Base-by-base conservation (phyloP, 1,140 invertebrate species). In the Drosophila bipectinata region DNA sequence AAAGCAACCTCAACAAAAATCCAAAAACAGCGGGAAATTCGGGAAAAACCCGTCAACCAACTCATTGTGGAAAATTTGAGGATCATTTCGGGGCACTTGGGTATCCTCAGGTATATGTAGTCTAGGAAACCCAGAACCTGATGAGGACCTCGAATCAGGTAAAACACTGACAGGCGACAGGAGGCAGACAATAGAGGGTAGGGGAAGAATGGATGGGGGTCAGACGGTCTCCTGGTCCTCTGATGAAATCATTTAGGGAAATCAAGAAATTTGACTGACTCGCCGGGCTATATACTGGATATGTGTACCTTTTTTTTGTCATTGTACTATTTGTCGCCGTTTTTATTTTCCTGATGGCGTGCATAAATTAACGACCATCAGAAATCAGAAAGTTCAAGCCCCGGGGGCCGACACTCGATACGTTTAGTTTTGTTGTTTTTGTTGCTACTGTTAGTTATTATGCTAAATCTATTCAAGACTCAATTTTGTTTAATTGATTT, bases 41-140 rank as follows among this genome's bases (percentile, higher is more conserved):
- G 34, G 77, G 71, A 69, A 85, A 85, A 81, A 78, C 82, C 83
- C 66, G 39, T 47, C 55, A 56, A 45, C 47, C 30, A 71, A 74
- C 71, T 82, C 81, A 85, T 85, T 87, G 83, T 85, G 82, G 82
- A 85, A 82, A 87, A 82, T 87, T 85, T 76, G 83, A 52, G 78
- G 82, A 76, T 78, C 52, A 85, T 77, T 75, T 77, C 45, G 58
- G 44, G 21, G 26, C 30, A n/a, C 73, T 62, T 14, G 41, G 58
- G 57, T 62, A 69, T 4, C 2, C 24, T 52, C 58, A n/a, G 52
- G 41, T 44, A 44, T 21, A 18, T 18, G 18, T 53, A 48, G 52
- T 61, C 60, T 26, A 39, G 52, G 45, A 48, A 73, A 54, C 44
- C 28, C 34, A 63, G 45, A 72, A 74, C 63, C 66, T 69, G 71